Conservation (phyloP, 2,113 vertebrate species). For the Microcebus lehilahytsara region DNA sequence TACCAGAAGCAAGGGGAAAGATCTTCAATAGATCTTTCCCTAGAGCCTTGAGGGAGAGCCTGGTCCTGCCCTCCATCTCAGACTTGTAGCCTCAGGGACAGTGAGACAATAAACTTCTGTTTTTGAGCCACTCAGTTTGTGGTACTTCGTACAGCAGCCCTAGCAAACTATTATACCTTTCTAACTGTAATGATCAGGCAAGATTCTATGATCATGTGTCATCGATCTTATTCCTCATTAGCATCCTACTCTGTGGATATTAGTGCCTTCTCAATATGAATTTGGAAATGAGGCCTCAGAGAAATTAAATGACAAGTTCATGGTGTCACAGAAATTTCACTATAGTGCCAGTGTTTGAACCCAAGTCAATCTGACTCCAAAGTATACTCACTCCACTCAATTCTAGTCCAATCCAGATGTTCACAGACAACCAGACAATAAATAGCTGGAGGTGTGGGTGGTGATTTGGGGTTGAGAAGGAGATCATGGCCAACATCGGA, state of each 20-base stretch:
- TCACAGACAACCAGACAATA: background rate
- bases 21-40: background rate
- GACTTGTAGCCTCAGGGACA: background rate
- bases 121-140: background rate
- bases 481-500: background rate
- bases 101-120: background rate
- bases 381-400: background rate
- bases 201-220: background rate
- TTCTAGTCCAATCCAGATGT: background rate
- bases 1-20: background rate
- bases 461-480: background rate
- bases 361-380: background rate
- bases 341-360: background rate
- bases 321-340: background rate
- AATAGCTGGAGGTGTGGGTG: background rate
- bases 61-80: background rate
- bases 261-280: background rate
- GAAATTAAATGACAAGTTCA: slow-evolving; percentile 41
- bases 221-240: background rate
- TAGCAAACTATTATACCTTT: background rate
- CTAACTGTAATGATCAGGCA: background rate
- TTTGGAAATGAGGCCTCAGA: slow-evolving; percentile 21
- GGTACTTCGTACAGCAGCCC: background rate
- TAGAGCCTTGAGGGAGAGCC: background rate
- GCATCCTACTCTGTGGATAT: background rate